Base-by-base conservation (phyloP, 1,140 invertebrate species). In the Drosophila persimilis region DNA sequence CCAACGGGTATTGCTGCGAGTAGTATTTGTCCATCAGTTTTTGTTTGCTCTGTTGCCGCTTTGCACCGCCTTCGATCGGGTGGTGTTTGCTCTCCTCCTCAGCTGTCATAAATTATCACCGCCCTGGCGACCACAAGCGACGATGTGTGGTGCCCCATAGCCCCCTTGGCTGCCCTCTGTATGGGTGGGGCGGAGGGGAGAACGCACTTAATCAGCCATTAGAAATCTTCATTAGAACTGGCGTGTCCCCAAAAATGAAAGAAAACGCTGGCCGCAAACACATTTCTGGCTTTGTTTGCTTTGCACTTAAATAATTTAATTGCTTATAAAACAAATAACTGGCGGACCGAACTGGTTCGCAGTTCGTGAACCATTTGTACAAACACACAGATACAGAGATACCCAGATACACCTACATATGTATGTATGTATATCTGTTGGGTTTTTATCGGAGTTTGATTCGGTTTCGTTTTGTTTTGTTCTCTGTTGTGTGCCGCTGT, bases 291-390 rank as follows among this genome's bases (percentile, higher is more conserved):
- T 56, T 48, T 86, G 78, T 88, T 88, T 79, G 83, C 83, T 76
- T 83, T 76, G 83, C 78, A 88, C 83, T 88, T 83, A 88, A 88
- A 86, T 78, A 72, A 76, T 86, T 86, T 88, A 88, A 88, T 88
- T 88, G 83, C 78, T 86, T 86, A 75, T 86, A 83, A 78, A 86
- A 77, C 76, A 86, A 86, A 86, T 65, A 80, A 77, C 24, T 50
- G 11, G 35, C 11, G 35, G 11, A 39, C 11, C 35, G 35, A 39
- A 4, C 35, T 39, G 35, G 35, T 13, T 39, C 35, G 35, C 9
- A 41, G 22, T 45, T 61, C 44, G 50, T 43, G 45, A 69, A 67
- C 64, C 64, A 67, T 69, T 69, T 69, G 51, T 31, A 69, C 65
- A 69, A 69, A 74, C 60, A 66, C 74, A 26, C 24, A 26, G 20